These are phyloP conservation scores for Oncorhynchus keta DNA, from an alignment of 2,113 vertebrate genomes.

Conservation along the genomic window DNA sequence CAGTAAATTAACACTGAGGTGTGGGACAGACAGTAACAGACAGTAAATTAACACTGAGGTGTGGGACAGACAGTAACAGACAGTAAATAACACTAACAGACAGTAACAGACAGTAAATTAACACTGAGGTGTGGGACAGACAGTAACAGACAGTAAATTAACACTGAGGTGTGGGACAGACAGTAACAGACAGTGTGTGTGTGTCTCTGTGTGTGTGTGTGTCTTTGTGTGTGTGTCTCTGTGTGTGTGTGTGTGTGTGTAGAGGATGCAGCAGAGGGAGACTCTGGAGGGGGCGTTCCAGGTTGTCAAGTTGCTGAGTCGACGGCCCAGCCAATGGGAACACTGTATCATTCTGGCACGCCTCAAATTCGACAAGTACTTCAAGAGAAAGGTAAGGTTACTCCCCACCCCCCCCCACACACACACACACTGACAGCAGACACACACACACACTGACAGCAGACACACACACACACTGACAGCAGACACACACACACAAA, in stretches of 20 bases:
- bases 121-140: too few relatives aligned
- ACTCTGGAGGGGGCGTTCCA: constrained; percentile 95
- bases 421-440: background rate
- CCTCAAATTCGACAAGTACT: constrained; percentile 98
- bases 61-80: too few relatives aligned
- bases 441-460: background rate
- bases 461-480: background rate
- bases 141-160: too few relatives aligned
- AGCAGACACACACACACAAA: background rate
- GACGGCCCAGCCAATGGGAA: constrained; percentile 86
- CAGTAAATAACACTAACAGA: too few relatives aligned
- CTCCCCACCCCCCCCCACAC: background rate
- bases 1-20: too few relatives aligned
- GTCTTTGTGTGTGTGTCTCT: constrained; percentile 21
- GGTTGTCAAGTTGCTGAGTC: constrained; percentile 90
- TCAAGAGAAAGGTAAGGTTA: constrained; percentile 90
- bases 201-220: constrained; percentile 16
- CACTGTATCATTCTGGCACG: constrained; percentile 88
- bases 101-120: too few relatives aligned
- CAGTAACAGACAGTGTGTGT: too few relatives aligned
- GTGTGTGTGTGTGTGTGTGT: constrained; percentile 38
- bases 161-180: too few relatives aligned
- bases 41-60: too few relatives aligned
- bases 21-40: too few relatives aligned
- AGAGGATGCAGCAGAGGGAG: constrained; percentile 90